A percentile compares a stretch with the other conserved stretches of the same genome.
Evolutionary conservation across 2,888 invertebrate genomes (phyloP).

Genomic region (Troides aeacus): DNA sequence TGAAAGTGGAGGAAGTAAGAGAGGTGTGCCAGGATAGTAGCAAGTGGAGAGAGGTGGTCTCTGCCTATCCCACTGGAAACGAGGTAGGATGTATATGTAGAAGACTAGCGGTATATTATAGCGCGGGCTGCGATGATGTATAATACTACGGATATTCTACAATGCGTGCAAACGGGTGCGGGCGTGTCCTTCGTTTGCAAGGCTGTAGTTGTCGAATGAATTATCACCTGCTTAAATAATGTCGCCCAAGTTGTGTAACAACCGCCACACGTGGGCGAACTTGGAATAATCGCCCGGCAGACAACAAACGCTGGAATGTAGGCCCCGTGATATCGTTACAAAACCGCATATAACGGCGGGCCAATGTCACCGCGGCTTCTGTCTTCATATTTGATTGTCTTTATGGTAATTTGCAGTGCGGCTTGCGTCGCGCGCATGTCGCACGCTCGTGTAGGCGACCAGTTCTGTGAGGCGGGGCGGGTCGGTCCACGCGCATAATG

Average conservation of each 20-base stretch:
- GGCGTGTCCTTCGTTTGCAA: slow-evolving; percentile 44
- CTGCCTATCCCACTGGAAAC: no score
- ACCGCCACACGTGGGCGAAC: slow-evolving; percentile 48
- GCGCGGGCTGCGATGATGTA: no score
- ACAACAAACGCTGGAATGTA: slow-evolving; percentile 66
- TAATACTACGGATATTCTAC: slow-evolving; percentile 31
- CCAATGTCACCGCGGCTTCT: slow-evolving; percentile 75
- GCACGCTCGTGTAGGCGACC: slow-evolving; percentile 67
- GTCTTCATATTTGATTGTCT: slow-evolving; percentile 45
- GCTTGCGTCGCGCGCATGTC: slow-evolving; percentile 51
- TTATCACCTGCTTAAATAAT: slow-evolving; percentile 57
- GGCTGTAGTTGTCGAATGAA: slow-evolving; percentile 46
- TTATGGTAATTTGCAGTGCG: slow-evolving; percentile 62
- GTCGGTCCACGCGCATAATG: slow-evolving; percentile 64
- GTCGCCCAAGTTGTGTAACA: slow-evolving; percentile 59
- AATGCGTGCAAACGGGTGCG: slow-evolving; percentile 22
- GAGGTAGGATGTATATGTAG: no score
- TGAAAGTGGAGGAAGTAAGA: no score
- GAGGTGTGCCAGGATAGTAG: no score
- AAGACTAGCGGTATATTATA: no score
- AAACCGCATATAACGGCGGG: slow-evolving; percentile 68
- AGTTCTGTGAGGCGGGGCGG: slow-evolving; percentile 65
- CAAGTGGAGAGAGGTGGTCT: no score
- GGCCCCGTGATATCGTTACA: slow-evolving; percentile 72
- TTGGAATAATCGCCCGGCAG: slow-evolving; percentile 67